phyloP scores from a whole-genome alignment of 2,113 vertebrate genomes.

The Rhinogobius similis region DNA sequence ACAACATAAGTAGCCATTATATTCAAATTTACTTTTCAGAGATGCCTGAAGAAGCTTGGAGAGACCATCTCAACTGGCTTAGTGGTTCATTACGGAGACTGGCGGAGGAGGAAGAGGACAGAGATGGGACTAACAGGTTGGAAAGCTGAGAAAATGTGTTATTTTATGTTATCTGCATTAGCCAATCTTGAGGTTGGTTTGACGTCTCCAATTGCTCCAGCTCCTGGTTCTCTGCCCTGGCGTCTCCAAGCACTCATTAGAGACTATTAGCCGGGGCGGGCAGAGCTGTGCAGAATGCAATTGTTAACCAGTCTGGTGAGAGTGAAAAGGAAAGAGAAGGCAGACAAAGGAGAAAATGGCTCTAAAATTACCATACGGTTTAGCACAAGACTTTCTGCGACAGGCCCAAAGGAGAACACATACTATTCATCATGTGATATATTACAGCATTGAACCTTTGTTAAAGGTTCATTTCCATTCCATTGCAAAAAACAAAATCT shows the following conservation, averaged over 20 bases:
- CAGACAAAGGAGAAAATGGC: not conserved
- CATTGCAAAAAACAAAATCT: not conserved
- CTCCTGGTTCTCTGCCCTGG: conserved; percentile 37
- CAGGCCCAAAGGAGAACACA: not conserved
- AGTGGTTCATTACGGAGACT: conserved; percentile 76
- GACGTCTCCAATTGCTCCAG: conserved; percentile 54
- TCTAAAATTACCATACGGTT: not conserved
- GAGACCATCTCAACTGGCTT: conserved; percentile 79
- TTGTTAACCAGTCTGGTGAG: conserved; percentile 20
- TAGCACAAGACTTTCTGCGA: not conserved
- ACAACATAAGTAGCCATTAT: conserved; percentile 6
- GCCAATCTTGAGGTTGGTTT: conserved; percentile 49
- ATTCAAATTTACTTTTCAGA: conserved; percentile 71
- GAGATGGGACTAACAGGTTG: conserved; percentile 51
- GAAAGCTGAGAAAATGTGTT: conserved; percentile 18
- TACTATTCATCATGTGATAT: not conserved
- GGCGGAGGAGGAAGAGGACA: conserved; percentile 69
- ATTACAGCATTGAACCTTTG: not conserved
- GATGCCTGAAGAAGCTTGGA: conserved; percentile 70
- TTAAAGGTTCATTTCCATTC: not conserved
- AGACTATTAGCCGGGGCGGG: conserved; percentile 44
- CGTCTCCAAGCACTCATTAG: conserved; percentile 61
- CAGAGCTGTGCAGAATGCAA: conserved; percentile 27
- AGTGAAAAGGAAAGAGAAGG: conserved; percentile 19
- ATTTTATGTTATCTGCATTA: conserved; percentile 58